Percentiles rank a stretch among this genome's conserved stretches.
Evolutionary conservation across 1,140 invertebrate species (phyloP).

Genomic region (Anthonomus grandis): DNA sequence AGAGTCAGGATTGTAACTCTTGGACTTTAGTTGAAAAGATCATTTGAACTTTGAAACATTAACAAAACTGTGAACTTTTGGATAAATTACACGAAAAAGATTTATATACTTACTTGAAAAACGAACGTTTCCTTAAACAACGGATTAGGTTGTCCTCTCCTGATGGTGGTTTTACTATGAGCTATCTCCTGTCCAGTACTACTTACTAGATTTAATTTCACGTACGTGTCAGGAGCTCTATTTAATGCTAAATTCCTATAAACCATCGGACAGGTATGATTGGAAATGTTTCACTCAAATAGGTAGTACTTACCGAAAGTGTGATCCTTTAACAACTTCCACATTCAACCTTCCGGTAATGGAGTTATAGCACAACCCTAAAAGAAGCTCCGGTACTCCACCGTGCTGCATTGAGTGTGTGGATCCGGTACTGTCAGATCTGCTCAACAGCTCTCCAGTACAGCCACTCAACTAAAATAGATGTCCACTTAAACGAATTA

Average conservation of each 20-base stretch:
- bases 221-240: slow-evolving; percentile 88
- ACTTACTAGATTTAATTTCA: slow-evolving; percentile 86
- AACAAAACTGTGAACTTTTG: too few species aligned
- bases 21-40: too few species aligned
- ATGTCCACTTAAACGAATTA: too few species aligned
- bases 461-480: slow-evolving; percentile 44
- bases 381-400: slow-evolving; percentile 82
- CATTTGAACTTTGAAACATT: too few species aligned
- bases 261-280: neutral
- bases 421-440: slow-evolving; percentile 89
- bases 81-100: too few species aligned
- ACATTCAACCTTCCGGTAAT: slow-evolving; percentile 88
- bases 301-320: slow-evolving; percentile 79
- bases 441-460: slow-evolving; percentile 65
- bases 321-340: slow-evolving; percentile 92
- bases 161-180: slow-evolving; percentile 84
- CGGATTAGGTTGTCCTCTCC: slow-evolving; percentile 89
- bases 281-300: slow-evolving; percentile 17
- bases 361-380: slow-evolving; percentile 88
- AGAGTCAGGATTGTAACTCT: too few species aligned
- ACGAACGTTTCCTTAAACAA: slow-evolving; percentile 95
- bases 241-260: slow-evolving; percentile 65
- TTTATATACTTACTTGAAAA: slow-evolving; percentile 79
- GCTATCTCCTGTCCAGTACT: slow-evolving; percentile 91
- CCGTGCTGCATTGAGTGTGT: slow-evolving; percentile 89